Base-by-base conservation (phyloP, 2,797 vertebrate genomes). In the Sebastes wilsoni region DNA sequence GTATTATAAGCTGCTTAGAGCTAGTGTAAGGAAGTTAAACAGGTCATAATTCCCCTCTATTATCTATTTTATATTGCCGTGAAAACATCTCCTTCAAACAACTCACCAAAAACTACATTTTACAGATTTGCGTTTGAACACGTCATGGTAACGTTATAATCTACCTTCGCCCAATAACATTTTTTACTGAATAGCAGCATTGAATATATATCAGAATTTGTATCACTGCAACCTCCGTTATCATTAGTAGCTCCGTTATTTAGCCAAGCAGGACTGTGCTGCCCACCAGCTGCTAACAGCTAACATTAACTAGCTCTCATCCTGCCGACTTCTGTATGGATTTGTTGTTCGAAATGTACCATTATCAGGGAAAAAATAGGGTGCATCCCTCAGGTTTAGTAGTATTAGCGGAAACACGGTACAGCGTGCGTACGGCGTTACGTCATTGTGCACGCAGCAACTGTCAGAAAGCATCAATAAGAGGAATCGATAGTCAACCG, bases 111-210 rank as follows among this genome's bases (percentile, higher is more conserved):
- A 46, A 30, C 8, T 18, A 16, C 7, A 28, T 30, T 20, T 42
- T 42, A 42, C 38, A 42, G 14, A 16, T 16, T 38, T 5, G 34
- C 58, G 32, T 60, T 30, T 20, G 18, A 60, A 20, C 58, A 18
- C 18, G 20, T 60, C 14, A 60, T 30, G 28, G 32, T 30, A 20
- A 20, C 4, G 9, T 60, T 60, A 5, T 20, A 20, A 20, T 60
- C 14, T 42, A 42, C 38, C 0, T 42, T 16, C 0, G 0, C 38
- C 14, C 38, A 42, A 3, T 16, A 42, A 0, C 1, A 6, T 0
- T 16, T 3, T 42, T 60, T 18, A 5, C 0, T 10, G 8, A 28
- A 30, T 60, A 30, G 27, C 14, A 60, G 58, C 58, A 42, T 28
- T 25, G 11, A 25, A 56, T 12, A 7, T 6, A 13, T 23, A 8